Evolutionary conservation across 2,888 invertebrate species (phyloP), one percentile per base, ranked within the genome.

Genomic region (Drosophila dives): DNA sequence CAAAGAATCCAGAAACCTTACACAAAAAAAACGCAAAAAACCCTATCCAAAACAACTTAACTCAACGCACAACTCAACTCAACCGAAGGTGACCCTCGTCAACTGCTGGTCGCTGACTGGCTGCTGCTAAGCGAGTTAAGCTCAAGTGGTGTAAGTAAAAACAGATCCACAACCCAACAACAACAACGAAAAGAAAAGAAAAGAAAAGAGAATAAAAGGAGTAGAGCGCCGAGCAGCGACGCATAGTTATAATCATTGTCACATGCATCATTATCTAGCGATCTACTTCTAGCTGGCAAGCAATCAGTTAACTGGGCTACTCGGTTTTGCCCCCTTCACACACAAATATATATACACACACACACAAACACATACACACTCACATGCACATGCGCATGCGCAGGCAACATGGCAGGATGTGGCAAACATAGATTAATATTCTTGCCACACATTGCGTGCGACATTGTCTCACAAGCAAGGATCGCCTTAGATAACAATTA

Each of bases 111-210:
- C 69, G 61, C 49, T 42, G 42, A 33, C 51, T 51, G 10, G 29
- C 10, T 53, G 42, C 45, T 23, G 20, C 15, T 45, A 45, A 45
- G 45, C 72, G 69, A 77, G 80, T 66, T 80, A 84, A 77, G 86
- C 86, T 91, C 80, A 88, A 91, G 89, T 90, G 90, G 86, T 85
- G 83, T 87, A 91, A 85, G 83, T 70, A 86, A 76, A 89, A 84
- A 86, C 80, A 68, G 69, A 59, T 71, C 66, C 51, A 34, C 53
- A 64, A 42, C 11, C 34, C 58, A 68, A 38, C 36, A 54, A 34
- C 34, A 40, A 15, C 36, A 36, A n/a, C 38, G n/a, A n/a, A n/a
- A n/a, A n/a, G n/a, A n/a, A 38, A 17, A 2, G 3, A 8, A 23
- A 23, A 23, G 12, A 8, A 45, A 20, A 45, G 12, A 42, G 12